Base-by-base conservation (phyloP, 2,113 vertebrate species). In the Phainopepla nitens region DNA sequence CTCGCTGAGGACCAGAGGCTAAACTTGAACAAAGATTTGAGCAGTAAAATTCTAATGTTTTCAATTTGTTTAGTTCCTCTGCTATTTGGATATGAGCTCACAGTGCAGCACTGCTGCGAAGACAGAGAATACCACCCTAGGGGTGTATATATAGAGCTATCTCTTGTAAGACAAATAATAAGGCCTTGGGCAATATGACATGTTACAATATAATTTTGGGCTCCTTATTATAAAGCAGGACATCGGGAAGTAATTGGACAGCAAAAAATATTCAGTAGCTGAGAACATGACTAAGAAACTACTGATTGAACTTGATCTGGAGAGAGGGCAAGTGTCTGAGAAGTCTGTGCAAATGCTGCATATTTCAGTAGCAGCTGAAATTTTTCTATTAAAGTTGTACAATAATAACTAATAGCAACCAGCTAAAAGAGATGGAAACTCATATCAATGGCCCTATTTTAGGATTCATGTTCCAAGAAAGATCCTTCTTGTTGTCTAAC, bases 111-210 rank as follows among this genome's bases (percentile, higher is more conserved):
- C n/a, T 65, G 85, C 79, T 44, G 35, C 24, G 16, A 85, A 80
- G 60, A 64, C 41, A 61, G 60, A 90, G 79, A 97, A 97, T 97
- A 87, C 96, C 86, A 94, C 96, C 96, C 96, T 95, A 78, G 96
- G 95, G 96, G 96, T 96, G 61, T 96, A 94, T 96, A 94, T 96
- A 93, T 71, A 78, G 89, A 92, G 76, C 82, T 83, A 95, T 95
- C 56, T 86, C 68, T 60, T 92, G 79, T 96, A 97, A 88, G 69
- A 93, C 57, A 93, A 96, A 96, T 95, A 95, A 96, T 92, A 85
- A 78, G 50, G 29, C 58, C 73, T 94, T 65, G 41, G 41, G 64
- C 15, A 20, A 93, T 86, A 79, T 80, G 17, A 39, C 61, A 84
- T 49, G 66, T 95, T 89, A 77, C 80, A 80, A 73, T 83, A 78